These are phyloP conservation scores for Urosaurus nigricauda DNA, from an alignment of 2,797 vertebrate species.

Conservation along the genomic window DNA sequence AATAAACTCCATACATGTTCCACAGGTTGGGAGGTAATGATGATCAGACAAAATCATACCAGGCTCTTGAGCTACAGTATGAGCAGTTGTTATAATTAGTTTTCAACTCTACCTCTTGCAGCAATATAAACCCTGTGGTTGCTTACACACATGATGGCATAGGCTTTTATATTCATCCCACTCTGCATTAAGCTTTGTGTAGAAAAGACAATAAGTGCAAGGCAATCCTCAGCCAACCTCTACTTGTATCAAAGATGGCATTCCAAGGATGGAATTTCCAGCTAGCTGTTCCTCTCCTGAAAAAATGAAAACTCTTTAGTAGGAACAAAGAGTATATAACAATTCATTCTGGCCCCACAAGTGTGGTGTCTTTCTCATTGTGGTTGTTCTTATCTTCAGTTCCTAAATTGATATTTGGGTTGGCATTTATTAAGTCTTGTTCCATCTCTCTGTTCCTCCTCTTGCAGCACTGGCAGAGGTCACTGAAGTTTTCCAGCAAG, in stretches of 20 bases:
- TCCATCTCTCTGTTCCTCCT: constrained; percentile 38
- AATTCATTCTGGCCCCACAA: constrained; percentile 39
- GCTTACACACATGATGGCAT: background rate
- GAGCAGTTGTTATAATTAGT: background rate
- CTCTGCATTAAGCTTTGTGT: background rate
- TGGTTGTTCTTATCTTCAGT: constrained; percentile 38
- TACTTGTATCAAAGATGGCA: background rate
- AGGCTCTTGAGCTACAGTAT: background rate
- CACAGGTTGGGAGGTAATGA: background rate
- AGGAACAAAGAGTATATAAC: constrained; percentile 19
- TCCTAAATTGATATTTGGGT: constrained; percentile 30
- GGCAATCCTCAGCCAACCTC: constrained; percentile 13
- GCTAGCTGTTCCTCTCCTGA: constrained; percentile 21
- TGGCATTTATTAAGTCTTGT: constrained; percentile 54
- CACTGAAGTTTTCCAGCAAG: constrained; percentile 84
- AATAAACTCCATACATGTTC: background rate
- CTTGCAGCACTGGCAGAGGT: constrained; percentile 58
- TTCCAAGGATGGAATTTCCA: background rate
- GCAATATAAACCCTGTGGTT: background rate
- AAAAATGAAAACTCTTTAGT: constrained; percentile 17
- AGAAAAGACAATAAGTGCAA: background rate
- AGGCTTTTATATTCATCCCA: background rate
- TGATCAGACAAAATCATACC: background rate
- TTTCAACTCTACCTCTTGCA: background rate
- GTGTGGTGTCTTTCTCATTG: constrained; percentile 47